Base-by-base conservation (phyloP, 1,140 invertebrate genomes). In the Arctopsyche grandis region DNA sequence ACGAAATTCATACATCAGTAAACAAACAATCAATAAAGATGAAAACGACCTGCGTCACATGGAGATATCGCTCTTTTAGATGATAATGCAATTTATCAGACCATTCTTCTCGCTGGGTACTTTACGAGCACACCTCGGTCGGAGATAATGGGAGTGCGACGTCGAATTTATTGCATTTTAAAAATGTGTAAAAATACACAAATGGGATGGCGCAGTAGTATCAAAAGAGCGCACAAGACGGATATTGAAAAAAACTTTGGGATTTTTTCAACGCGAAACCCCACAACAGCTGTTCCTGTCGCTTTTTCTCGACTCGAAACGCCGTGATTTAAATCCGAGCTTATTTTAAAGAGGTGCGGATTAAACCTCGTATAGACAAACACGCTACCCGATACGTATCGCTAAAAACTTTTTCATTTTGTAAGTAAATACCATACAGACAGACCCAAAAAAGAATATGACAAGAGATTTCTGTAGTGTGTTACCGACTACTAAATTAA, bases 201-300 rank as follows among this genome's bases (percentile, higher is more conserved):
- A 14, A 52, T 16, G 48, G 29, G 29, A 38, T 7, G 29, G 29
- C 29, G 29, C 7, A 38, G 29, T 38, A 38, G 29, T 38, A 38
- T 38, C 29, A 38, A 38, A 7, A 38, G n/a, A n/a, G n/a, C n/a
- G 29, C 29, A 38, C 29, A 38, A 21, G 9, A 60, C 56, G 56
- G 56, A 60, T 60, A 60, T 60, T 21, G 56, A 60, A 52, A 52
- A 56, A 60, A 21, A 19, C 16, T 60, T 38, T 16, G 16, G 56
- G 56, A n/a, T 60, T 60, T 60, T 60, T 60, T 19, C 7, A 9
- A 19, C 21, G 14, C 16, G n/a, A 19, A 60, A n/a, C 12, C 16
- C 7, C 14, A n/a, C 9, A 21, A 60, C 56, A 60, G 56, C 56
- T 60, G 56, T 60, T 60, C 56, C 56, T 21, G 16, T 60, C 56